Evolutionary conservation across 1,140 invertebrate species (phyloP).

Genomic region (Drosophila kurseongensis): DNA sequence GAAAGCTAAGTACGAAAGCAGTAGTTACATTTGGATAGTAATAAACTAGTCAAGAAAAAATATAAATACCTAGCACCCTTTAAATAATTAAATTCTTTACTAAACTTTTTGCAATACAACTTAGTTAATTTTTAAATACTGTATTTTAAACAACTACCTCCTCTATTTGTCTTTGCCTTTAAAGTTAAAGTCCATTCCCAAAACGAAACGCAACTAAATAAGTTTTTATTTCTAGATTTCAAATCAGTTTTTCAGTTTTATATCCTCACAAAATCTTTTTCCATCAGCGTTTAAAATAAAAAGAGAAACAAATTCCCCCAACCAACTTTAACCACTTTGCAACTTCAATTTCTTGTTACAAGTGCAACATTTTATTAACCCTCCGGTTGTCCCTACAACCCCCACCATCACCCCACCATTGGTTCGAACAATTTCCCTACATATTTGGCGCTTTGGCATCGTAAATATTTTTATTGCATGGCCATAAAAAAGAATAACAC

Average conservation of each 20-base stretch:
- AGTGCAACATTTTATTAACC: constrained; percentile 51
- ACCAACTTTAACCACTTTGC: constrained; percentile 3
- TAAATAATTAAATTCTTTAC: too few species aligned
- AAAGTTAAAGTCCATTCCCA: not conserved
- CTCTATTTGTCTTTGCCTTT: not conserved
- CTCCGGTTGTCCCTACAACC: constrained; percentile 7
- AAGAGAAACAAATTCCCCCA: constrained; percentile 12
- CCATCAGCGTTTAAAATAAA: constrained; percentile 23
- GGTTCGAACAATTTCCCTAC: constrained; percentile 21
- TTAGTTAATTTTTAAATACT: too few species aligned
- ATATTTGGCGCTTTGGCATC: constrained; percentile 60
- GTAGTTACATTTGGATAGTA: not conserved
- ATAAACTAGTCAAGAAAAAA: not conserved
- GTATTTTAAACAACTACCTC: not conserved
- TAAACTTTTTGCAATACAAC: too few species aligned
- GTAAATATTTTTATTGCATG: constrained; percentile 61
- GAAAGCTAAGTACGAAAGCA: not conserved
- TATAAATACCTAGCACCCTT: too few species aligned
- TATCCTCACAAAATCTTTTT: constrained; percentile 5
- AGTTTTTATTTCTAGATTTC: constrained; percentile 33
- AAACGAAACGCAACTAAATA: not conserved
- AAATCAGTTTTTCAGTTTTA: constrained; percentile 17
- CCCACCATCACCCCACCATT: not conserved
- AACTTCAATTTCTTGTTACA: constrained; percentile 38
- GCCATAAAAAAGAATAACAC: constrained; percentile 51